Base-by-base conservation (phyloP, 2,797 vertebrate genomes). In the Anas bernieri region DNA sequence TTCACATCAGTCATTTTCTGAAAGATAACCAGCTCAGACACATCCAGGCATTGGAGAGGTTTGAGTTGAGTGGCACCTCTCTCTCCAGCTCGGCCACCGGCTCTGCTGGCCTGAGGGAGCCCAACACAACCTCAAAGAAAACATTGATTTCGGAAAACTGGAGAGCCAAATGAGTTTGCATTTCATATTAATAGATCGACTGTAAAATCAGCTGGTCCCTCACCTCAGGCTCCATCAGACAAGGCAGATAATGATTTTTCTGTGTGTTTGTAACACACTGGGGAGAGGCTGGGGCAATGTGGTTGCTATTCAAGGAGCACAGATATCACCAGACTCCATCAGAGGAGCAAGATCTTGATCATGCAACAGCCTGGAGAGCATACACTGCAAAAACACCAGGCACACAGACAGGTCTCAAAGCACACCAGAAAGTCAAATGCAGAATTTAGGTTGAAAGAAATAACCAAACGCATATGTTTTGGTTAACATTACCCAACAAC, bases 51-150 rank as follows among this genome's bases (percentile, higher is more conserved):
- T 20, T 22, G 30, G 4, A 58, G 35, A 23, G 56, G 79, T 52
- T 30, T 0, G 1, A 45, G 37, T 43, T 0, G 0, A 61, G 18
- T 7, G 17, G 17, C 21, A 56, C 20, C 23, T 33, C 67, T 63
- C 50, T 50, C 50, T 50, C 46, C 17, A 54, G 20, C 31, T 39
- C 59, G 23, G 14, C 28, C 69, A 50, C 45, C 37, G 21, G 1
- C 46, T 61, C 35, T 30, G 37, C 7, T 0, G 1, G 10, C 21
- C 6, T 8, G n/a, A 46, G 69, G 41, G 41, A 76, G 81, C n/a
- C 30, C 35, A 11, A 72, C 15, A 67, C 37, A 84, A 48, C 59
- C 46, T 31, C 61, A 11, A 64, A 66, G 63, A 58, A 70, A 25
- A 55, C 21, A 5, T 2, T 15, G 46, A 50, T 80, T 56, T 78